Percentiles rank a stretch among this genome's conserved stretches.
These are phyloP conservation scores for Syrphus vitripennis DNA, from an alignment of 2,888 invertebrate genomes.

Conservation along the genomic window DNA sequence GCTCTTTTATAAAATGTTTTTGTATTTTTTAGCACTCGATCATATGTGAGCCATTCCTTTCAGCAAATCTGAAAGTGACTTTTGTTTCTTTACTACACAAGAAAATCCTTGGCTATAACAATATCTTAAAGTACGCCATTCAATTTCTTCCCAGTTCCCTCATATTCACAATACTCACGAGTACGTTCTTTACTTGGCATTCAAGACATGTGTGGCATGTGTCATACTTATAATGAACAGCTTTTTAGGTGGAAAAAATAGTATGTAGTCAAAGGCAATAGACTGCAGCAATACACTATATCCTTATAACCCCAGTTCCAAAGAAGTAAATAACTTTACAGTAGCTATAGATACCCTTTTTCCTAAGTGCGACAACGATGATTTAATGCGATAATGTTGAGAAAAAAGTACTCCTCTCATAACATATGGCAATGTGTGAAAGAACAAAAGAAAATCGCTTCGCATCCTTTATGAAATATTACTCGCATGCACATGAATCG, in stretches of 20 bases:
- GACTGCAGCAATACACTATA: constrained; percentile 2
- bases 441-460: constrained; percentile 11
- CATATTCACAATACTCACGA: not conserved
- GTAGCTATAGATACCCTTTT: not conserved
- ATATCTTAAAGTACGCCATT: not conserved
- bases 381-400: constrained; percentile 61
- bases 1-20: no score
- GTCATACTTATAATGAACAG: constrained; percentile 16
- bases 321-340: constrained; percentile 55
- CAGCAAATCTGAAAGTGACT: no score
- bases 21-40: no score
- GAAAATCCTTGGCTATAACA: no score
- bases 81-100: no score
- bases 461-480: constrained; percentile 12
- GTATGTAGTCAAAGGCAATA: not conserved
- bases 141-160: not conserved
- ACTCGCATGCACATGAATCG: constrained; percentile 23
- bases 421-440: not conserved
- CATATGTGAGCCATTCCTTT: no score
- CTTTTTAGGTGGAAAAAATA: not conserved
- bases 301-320: constrained; percentile 28
- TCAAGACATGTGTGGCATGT: constrained; percentile 53
- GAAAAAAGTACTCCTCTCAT: not conserved
- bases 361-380: constrained; percentile 59
- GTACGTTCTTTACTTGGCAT: constrained; percentile 15